phyloP scores from a whole-genome alignment of 2,113 vertebrate genomes.

The Lepus europaeus region DNA sequence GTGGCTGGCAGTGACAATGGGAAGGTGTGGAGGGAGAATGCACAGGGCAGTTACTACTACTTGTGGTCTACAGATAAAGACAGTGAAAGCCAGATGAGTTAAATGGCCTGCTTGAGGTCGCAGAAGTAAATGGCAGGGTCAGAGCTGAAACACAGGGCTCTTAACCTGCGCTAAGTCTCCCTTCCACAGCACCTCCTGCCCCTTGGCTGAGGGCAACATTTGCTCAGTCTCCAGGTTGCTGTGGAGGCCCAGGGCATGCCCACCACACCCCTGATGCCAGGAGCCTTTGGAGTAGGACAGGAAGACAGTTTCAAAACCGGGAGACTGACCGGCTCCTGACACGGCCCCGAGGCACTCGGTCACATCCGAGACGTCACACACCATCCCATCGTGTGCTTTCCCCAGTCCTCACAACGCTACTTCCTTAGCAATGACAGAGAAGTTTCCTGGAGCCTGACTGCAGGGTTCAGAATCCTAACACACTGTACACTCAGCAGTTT shows the following conservation, averaged over 20 bases:
- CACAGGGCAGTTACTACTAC: not conserved
- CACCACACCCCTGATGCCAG: not conserved
- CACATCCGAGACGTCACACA: not conserved
- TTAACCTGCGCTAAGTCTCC: slow-evolving; percentile 13
- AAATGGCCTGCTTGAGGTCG: not conserved
- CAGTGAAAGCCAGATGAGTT: slow-evolving; percentile 29
- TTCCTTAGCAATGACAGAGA: not conserved
- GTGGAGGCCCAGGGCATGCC: not conserved
- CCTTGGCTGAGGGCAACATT: not conserved
- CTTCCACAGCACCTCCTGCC: not conserved
- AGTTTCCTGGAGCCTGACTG: not conserved
- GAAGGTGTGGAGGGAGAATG: slow-evolving; percentile 2
- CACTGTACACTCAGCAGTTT: not conserved
- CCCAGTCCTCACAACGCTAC: not conserved
- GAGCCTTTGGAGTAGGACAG: not conserved
- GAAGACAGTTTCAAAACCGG: not conserved
- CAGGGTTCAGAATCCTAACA: slow-evolving; percentile 47
- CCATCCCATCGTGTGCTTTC: not conserved
- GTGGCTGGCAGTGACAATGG: not conserved
- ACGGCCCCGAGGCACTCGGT: not conserved
- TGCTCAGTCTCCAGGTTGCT: not conserved
- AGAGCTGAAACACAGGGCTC: slow-evolving; percentile 18
- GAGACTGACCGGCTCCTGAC: not conserved
- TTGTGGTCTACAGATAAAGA: not conserved
- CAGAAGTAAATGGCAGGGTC: slow-evolving; percentile 20